phyloP scores from a whole-genome alignment of 2,888 invertebrate species.

The Allophyes oxyacanthae region DNA sequence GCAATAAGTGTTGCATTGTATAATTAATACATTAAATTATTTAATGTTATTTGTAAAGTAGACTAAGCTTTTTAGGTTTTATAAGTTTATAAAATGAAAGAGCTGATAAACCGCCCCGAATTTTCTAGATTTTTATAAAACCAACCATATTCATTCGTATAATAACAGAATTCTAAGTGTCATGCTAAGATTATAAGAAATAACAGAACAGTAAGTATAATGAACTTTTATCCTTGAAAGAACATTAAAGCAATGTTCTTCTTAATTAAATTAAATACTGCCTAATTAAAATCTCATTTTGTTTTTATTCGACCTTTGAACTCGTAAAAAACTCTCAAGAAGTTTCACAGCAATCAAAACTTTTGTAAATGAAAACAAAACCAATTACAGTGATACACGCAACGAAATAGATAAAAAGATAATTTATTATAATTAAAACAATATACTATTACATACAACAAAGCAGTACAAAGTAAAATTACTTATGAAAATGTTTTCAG shows the following conservation, averaged over 20 bases:
- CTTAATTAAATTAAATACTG: conserved; percentile 25
- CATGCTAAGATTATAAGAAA: too few relatives aligned
- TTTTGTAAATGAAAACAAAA: conserved; percentile 22
- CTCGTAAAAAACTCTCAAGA: conserved; percentile 35
- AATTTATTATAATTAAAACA: conserved; percentile 15
- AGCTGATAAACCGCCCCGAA: too few relatives aligned
- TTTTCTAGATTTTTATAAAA: too few relatives aligned
- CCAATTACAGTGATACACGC: conserved; percentile 37
- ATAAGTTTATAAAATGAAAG: too few relatives aligned
- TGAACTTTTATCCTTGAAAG: conserved; percentile 1
- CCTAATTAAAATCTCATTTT: conserved; percentile 35
- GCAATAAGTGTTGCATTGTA: too few relatives aligned
- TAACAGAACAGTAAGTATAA: too few relatives aligned
- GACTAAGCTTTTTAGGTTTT: too few relatives aligned
- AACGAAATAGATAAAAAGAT: conserved; percentile 22
- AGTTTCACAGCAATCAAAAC: conserved; percentile 40
- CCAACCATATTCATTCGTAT: too few relatives aligned
- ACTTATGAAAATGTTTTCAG: conserved; percentile 1
- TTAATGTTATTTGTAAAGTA: too few relatives aligned
- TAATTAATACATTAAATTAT: too few relatives aligned
- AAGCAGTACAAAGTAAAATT: conserved; percentile 2
- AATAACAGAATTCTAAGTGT: too few relatives aligned
- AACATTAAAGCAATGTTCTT: conserved; percentile 9
- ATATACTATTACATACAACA: conserved; percentile 1
- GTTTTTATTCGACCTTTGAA: conserved; percentile 31